Evolutionary conservation across 2,797 vertebrate genomes (phyloP).

Genomic region (Fringilla coelebs): DNA sequence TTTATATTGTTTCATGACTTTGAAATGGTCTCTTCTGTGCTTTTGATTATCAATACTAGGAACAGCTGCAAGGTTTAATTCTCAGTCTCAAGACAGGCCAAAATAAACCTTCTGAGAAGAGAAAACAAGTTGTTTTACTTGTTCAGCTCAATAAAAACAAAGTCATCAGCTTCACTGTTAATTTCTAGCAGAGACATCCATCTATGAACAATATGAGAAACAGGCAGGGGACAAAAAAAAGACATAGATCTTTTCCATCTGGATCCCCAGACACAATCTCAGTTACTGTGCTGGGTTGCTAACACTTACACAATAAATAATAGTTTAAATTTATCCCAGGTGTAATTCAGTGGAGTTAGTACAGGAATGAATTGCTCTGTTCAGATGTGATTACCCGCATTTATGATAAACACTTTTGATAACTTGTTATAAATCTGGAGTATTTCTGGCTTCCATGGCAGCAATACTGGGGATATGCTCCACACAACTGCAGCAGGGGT

Average conservation of each 20-base stretch:
- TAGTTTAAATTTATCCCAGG: slow-evolving; percentile 19
- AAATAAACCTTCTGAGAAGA: slow-evolving; percentile 25
- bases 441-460: neutral
- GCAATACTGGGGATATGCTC: neutral
- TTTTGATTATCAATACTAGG: neutral
- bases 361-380: neutral
- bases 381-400: neutral
- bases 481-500: neutral
- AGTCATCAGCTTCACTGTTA: neutral
- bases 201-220: neutral
- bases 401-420: slow-evolving; percentile 35
- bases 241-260: neutral
- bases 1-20: neutral
- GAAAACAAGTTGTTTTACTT: slow-evolving; percentile 18
- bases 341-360: neutral
- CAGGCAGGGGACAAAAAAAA: neutral
- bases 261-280: neutral
- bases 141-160: slow-evolving; percentile 2
- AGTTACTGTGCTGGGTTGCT: neutral
- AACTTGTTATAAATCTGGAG: neutral
- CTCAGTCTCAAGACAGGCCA: neutral
- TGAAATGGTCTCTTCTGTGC: neutral
- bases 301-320: slow-evolving; percentile 11
- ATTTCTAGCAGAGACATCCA: slow-evolving; percentile 9
- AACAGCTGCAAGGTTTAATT: neutral